Evolutionary conservation across 2,113 vertebrate species (phyloP).

Genomic region (Serinus canaria): DNA sequence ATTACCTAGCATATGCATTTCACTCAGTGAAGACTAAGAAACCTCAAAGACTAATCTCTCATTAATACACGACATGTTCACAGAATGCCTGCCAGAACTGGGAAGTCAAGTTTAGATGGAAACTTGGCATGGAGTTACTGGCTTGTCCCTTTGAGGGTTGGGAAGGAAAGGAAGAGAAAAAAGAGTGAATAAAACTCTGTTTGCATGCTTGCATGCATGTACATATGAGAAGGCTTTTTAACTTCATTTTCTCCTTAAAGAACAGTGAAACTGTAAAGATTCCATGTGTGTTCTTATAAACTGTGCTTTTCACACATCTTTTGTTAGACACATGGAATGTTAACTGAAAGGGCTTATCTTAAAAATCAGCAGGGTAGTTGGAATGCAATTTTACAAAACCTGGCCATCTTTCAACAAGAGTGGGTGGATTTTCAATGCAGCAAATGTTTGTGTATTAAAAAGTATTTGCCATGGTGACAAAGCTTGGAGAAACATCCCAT

Average conservation of each 20-base stretch:
- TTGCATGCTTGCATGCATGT: constrained; percentile 28
- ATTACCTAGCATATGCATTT: constrained; percentile 1
- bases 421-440: constrained; percentile 82
- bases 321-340: constrained; percentile 73
- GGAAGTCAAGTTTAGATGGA: constrained; percentile 54
- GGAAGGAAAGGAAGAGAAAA: constrained; percentile 21
- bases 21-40: neutral
- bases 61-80: constrained; percentile 37
- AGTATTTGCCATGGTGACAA: constrained; percentile 86
- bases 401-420: constrained; percentile 82
- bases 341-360: constrained; percentile 77
- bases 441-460: constrained; percentile 86
- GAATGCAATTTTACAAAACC: constrained; percentile 83
- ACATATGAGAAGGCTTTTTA: neutral
- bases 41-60: constrained; percentile 27
- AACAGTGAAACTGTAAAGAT: constrained; percentile 55
- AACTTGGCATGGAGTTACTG: constrained; percentile 42
- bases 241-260: constrained; percentile 43
- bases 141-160: constrained; percentile 55
- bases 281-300: constrained; percentile 67
- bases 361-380: constrained; percentile 79
- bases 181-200: constrained; percentile 7
- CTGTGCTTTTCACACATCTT: constrained; percentile 68
- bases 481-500: constrained; percentile 83
- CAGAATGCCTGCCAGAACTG: constrained; percentile 41